Evolutionary conservation across 2,113 vertebrate genomes (phyloP), one percentile per base, ranked within the genome.

Genomic region (Taurulus bubalis): DNA sequence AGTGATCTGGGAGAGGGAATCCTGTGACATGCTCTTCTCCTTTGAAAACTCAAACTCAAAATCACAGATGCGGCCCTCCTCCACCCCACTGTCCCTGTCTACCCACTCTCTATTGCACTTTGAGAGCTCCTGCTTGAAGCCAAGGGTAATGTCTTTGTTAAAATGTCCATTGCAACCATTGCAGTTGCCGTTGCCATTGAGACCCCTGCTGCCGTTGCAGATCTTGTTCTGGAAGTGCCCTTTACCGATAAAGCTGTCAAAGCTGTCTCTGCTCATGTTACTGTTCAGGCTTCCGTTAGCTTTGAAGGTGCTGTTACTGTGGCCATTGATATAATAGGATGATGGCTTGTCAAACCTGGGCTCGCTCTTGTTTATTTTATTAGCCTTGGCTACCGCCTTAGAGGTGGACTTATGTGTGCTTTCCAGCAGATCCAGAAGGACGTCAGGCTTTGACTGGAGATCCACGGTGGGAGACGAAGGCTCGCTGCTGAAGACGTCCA

Each of bases 1-100:
- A 0, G 96, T 94, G 79, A 98, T 95, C 82, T 98, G 96, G 49
- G 95, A 91, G 67, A 99, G 95, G 55, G 97, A 97, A 60, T 97
- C 96, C 87, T 96, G 96, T 0, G 97, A 97, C 28, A 93, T 90
- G 72, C 95, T 95, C 93, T 97, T 96, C 71, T 92, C 94, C 93
- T 97, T 96, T 83, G 92, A 88, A 81, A 97, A 94, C 92, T 96
- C 96, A 82, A 93, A 93, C 79, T 95, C 94, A 49, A 91, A 94
- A 90, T 94, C 94, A 68, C 95, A 93, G 77, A 95, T 89, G 45
- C 71, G 95, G 7, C 92, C 95, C 83, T 97, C 97, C 80, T 98
- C 96, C 91, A 97, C 91, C 58, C 96, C 95, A 55, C 97, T 97
- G 92, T 95, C 95, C 34, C 94, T 91, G 74, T 97, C 96, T 22